Conservation (phyloP, 2,797 vertebrate species). For the Acrocephalus scirpaceus region DNA sequence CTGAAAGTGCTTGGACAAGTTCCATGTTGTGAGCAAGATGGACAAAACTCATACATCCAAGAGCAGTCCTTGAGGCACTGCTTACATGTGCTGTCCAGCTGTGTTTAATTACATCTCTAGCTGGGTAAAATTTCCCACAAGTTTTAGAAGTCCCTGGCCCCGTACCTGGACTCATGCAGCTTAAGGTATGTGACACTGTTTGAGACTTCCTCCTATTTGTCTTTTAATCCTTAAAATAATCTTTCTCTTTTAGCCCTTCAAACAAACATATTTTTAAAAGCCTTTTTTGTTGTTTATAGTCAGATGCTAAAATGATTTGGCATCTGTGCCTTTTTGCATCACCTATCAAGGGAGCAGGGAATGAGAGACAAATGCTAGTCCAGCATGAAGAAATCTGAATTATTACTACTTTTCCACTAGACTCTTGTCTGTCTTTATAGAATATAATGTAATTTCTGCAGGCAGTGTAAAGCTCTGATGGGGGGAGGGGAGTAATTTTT, state of each 20-base stretch:
- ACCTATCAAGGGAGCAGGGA: not conserved
- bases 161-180: accelerated
- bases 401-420: not conserved
- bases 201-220: not conserved
- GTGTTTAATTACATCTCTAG: not conserved
- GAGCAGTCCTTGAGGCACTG: not conserved
- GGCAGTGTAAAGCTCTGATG: not conserved
- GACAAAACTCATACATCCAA: not conserved
- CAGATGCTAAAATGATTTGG: not conserved
- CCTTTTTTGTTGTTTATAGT: not conserved
- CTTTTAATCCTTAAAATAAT: not conserved
- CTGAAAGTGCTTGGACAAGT: not conserved
- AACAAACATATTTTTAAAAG: not conserved
- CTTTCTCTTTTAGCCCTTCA: not conserved
- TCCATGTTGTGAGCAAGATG: not conserved
- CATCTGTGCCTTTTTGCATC: not conserved
- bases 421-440: not conserved
- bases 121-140: not conserved
- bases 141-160: not conserved
- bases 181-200: not conserved
- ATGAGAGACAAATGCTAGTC: not conserved
- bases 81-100: not conserved
- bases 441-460: not conserved
- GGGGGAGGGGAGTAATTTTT: not conserved
- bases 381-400: not conserved